phyloP scores from a whole-genome alignment of 2,888 invertebrate species.

The Drosophila tanythrix region DNA sequence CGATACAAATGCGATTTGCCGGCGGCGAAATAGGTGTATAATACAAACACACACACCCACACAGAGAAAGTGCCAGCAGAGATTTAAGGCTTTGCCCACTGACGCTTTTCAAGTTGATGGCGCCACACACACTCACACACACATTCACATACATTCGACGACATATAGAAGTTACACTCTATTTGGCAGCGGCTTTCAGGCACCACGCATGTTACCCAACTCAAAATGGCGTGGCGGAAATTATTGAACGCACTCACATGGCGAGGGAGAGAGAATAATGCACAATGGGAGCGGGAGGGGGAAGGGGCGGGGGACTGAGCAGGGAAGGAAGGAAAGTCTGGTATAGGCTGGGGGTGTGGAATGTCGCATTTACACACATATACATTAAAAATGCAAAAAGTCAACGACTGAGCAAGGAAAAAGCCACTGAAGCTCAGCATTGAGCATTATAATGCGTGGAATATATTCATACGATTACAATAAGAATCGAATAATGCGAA shows the following conservation, averaged over 20 bases:
- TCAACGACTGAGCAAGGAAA: constrained; percentile 72
- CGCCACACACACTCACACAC: constrained; percentile 44
- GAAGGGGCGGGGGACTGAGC: not conserved
- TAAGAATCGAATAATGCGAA: constrained; percentile 74
- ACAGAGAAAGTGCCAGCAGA: constrained; percentile 58
- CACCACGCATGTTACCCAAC: constrained; percentile 67
- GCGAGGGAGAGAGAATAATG: constrained; percentile 3
- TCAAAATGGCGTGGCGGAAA: constrained; percentile 75
- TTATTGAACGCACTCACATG: constrained; percentile 72
- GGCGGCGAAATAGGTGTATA: constrained; percentile 50
- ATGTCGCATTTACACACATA: constrained; percentile 54
- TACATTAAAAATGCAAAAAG: constrained; percentile 76
- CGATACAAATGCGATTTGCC: constrained; percentile 76
- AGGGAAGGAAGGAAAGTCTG: not conserved
- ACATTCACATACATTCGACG: constrained; percentile 1
- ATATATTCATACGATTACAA: constrained; percentile 79
- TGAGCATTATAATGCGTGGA: constrained; percentile 71
- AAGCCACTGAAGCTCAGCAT: constrained; percentile 70
- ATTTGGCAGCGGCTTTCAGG: constrained; percentile 69
- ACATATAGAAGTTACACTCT: constrained; percentile 67
- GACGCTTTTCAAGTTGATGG: constrained; percentile 73
- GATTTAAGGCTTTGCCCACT: constrained; percentile 73
- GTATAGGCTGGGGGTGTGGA: not conserved
- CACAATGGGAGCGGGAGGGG: constrained; percentile 1
- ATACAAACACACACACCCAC: constrained; percentile 21